These are phyloP conservation scores for Salvelinus alpinus DNA, from an alignment of 2,113 vertebrate genomes.

Conservation along the genomic window DNA sequence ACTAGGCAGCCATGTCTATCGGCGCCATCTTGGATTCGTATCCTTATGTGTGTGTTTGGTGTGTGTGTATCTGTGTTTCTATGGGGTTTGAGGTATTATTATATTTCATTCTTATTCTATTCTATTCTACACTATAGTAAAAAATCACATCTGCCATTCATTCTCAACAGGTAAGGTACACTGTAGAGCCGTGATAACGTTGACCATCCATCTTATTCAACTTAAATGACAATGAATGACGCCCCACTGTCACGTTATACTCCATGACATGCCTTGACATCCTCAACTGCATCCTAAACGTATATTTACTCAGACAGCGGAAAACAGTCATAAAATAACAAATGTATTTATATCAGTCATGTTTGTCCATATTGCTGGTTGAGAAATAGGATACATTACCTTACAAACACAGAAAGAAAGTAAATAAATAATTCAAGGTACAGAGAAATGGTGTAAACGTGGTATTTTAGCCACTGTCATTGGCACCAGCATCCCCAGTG, in stretches of 20 bases:
- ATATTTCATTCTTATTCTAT: constrained; percentile 16
- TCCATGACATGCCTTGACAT: constrained; percentile 50
- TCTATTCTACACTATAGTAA: constrained; percentile 35
- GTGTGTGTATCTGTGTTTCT: constrained; percentile 6
- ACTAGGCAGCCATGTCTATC: too few relatives aligned
- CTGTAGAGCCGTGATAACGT: constrained; percentile 32
- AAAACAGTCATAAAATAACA: constrained; percentile 43
- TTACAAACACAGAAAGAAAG: constrained; percentile 57
- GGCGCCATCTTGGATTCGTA: too few relatives aligned
- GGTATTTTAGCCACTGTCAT: constrained; percentile 44
- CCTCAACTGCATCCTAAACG: constrained; percentile 36
- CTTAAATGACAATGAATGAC: constrained; percentile 52
- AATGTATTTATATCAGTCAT: constrained; percentile 57
- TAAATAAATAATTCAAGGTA: constrained; percentile 54
- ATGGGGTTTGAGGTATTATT: constrained; percentile 9
- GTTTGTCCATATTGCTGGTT: constrained; percentile 53
- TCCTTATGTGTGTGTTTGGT: constrained; percentile 3
- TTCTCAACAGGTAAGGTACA: constrained; percentile 42
- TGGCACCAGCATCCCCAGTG: background rate
- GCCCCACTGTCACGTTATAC: constrained; percentile 51
- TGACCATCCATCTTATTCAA: constrained; percentile 63
- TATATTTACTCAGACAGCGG: constrained; percentile 44
- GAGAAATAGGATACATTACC: constrained; percentile 57
- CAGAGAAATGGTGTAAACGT: constrained; percentile 50
- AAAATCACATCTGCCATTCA: constrained; percentile 10